A percentile compares a stretch with the other conserved stretches of the same genome.
Evolutionary conservation across 2,797 vertebrate genomes (phyloP).

Genomic region (Lerista edwardsae): DNA sequence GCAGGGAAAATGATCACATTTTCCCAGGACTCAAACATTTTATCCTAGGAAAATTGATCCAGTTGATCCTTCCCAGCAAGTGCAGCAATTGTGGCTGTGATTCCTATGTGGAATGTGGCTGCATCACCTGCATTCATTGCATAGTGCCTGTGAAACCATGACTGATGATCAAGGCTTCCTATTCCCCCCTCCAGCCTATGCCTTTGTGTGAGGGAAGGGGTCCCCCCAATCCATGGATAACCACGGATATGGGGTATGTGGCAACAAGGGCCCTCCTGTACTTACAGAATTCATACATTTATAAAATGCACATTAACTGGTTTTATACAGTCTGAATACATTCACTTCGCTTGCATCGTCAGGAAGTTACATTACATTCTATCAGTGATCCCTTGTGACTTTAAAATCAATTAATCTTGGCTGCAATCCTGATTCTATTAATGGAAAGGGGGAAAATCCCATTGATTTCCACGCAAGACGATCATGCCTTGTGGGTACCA

Average conservation of each 20-base stretch:
- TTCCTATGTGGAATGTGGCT: neutral
- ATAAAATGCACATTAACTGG: neutral
- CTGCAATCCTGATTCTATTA: neutral
- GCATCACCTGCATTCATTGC: neutral
- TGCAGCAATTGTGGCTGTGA: neutral
- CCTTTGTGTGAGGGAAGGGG: neutral
- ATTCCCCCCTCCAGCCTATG: neutral
- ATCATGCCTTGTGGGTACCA: neutral
- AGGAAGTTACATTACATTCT: neutral
- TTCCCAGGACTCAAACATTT: neutral
- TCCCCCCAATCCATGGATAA: too few relatives aligned
- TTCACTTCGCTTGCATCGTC: neutral
- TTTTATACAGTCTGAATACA: neutral
- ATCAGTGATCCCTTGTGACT: neutral
- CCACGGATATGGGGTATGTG: too few relatives aligned
- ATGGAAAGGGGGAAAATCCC: neutral
- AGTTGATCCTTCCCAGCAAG: neutral
- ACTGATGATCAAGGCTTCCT: neutral
- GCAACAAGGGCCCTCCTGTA: neutral
- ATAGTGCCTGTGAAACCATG: neutral
- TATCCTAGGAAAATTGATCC: too few relatives aligned
- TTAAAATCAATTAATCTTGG: neutral
- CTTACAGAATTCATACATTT: neutral
- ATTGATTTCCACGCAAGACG: neutral
- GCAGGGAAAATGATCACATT: too few relatives aligned